Percentiles rank a stretch among this genome's conserved stretches.
These are phyloP conservation scores for Perca fluviatilis DNA, from an alignment of 2,113 vertebrate species.

Conservation along the genomic window DNA sequence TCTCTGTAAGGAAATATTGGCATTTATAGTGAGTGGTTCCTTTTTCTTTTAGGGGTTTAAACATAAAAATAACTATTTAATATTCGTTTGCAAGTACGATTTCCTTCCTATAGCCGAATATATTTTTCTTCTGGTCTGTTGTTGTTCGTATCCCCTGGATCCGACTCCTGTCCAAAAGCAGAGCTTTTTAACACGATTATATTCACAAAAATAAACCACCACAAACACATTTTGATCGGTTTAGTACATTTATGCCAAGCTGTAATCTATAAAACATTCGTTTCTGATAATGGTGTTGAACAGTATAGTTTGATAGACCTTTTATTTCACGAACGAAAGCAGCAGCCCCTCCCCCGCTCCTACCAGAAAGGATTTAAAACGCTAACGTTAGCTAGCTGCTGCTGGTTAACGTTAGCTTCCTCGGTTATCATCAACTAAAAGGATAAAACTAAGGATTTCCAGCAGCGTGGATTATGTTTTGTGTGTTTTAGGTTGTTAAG, in stretches of 20 bases:
- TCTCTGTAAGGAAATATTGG: not conserved
- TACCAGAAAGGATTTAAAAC: constrained; percentile 59
- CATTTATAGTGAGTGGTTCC: not conserved
- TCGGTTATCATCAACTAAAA: not conserved
- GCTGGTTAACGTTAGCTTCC: constrained; percentile 11
- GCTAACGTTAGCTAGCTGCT: constrained; percentile 9
- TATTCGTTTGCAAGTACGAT: not conserved
- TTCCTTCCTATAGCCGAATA: not conserved
- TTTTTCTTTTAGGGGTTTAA: not conserved
- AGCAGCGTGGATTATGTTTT: accelerated
- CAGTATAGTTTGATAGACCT: not conserved
- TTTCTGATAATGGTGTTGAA: not conserved
- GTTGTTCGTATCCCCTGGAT: constrained; percentile 6
- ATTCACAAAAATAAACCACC: not conserved
- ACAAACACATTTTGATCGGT: no score
- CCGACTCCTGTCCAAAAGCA: not conserved
- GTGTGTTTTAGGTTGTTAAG: constrained; percentile 11
- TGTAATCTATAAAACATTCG: accelerated
- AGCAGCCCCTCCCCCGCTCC: constrained; percentile 69
- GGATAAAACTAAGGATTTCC: accelerated
- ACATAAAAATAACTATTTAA: not conserved
- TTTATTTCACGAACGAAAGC: constrained; percentile 8
- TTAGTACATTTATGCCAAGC: not conserved
- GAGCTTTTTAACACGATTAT: not conserved
- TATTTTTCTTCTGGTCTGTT: constrained; percentile 2